Conservation (phyloP, 2,888 invertebrate species). For the Strigamia crassipes region DNA sequence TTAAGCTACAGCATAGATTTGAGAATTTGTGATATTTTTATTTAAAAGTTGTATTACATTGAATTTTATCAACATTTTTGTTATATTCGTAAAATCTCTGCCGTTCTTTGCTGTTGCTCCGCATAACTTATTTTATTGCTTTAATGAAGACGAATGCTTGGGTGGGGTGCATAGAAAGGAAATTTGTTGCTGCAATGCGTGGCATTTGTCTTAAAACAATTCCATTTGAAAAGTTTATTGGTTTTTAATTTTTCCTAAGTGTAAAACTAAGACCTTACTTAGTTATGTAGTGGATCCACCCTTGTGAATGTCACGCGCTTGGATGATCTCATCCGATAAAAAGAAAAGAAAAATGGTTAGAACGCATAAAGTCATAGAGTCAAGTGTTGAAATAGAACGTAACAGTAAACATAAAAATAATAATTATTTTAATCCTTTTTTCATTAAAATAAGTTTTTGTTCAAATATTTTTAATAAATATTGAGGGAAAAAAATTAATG, state of each 20-base stretch:
- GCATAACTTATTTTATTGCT: no score
- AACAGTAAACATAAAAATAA: neutral
- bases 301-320: neutral
- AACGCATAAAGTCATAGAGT: neutral
- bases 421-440: neutral
- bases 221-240: constrained; percentile 8
- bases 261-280: neutral
- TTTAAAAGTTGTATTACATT: no score
- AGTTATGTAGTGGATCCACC: neutral
- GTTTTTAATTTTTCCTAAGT: constrained; percentile 1
- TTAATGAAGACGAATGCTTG: neutral
- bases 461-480: no score
- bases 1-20: no score
- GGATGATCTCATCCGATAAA: constrained; percentile 14
- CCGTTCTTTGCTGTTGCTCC: no score
- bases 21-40: no score
- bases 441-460: neutral
- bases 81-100: no score
- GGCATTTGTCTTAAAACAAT: neutral
- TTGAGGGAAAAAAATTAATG: neutral
- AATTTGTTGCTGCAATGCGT: neutral
- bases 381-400: neutral
- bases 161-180: neutral
- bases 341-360: neutral
- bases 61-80: no score